These are phyloP conservation scores for Scytalopus superciliaris DNA, from an alignment of 2,113 vertebrate species.

Conservation along the genomic window DNA sequence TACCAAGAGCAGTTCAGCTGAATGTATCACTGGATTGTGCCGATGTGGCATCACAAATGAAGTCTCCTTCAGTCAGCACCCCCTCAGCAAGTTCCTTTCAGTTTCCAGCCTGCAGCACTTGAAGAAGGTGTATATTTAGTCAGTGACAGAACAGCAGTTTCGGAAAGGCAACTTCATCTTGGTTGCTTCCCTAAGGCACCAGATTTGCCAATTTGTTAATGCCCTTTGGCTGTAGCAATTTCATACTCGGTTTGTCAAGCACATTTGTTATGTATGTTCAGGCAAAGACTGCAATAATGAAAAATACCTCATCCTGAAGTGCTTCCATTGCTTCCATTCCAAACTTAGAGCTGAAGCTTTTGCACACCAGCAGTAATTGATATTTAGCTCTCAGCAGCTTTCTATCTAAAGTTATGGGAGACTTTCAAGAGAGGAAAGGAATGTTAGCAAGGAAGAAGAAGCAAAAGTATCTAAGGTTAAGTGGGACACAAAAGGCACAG, in stretches of 20 bases:
- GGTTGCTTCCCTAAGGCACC: constrained; percentile 35
- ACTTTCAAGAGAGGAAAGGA: background rate
- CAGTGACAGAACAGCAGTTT: constrained; percentile 34
- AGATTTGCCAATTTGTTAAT: constrained; percentile 56
- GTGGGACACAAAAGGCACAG: background rate
- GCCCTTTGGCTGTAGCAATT: constrained; percentile 48
- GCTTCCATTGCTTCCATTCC: background rate
- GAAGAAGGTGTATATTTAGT: constrained; percentile 11
- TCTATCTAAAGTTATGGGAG: background rate
- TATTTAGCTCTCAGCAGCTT: background rate
- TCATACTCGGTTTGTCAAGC: constrained; percentile 49
- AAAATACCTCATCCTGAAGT: constrained; percentile 33
- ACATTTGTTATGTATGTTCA: constrained; percentile 22
- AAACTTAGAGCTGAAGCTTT: background rate
- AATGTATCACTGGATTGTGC: background rate
- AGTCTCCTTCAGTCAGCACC: background rate
- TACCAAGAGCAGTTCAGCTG: background rate
- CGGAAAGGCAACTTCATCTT: constrained; percentile 47
- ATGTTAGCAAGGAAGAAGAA: background rate
- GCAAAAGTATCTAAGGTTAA: background rate
- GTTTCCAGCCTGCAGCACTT: background rate
- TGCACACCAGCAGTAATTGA: background rate
- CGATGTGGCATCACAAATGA: background rate
- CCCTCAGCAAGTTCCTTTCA: constrained; percentile 6
- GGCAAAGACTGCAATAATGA: background rate